These are phyloP conservation scores for Strix aluco DNA, from an alignment of 2,113 vertebrate species.

Conservation along the genomic window DNA sequence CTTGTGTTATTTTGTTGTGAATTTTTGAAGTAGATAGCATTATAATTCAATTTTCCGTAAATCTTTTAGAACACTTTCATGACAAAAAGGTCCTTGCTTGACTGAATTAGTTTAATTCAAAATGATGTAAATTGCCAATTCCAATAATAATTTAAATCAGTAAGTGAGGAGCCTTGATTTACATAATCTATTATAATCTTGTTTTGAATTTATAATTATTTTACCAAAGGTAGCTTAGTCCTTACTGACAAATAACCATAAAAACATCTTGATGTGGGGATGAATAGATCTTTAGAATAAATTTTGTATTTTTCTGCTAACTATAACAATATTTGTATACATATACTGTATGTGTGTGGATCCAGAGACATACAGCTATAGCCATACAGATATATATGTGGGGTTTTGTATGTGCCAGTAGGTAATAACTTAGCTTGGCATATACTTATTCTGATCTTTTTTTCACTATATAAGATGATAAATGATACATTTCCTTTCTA, in stretches of 20 bases:
- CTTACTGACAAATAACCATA: not conserved
- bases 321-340: not conserved
- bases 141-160: constrained; percentile 24
- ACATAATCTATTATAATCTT: constrained; percentile 33
- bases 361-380: not conserved
- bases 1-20: not conserved
- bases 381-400: not conserved
- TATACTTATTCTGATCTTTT: not conserved
- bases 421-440: not conserved
- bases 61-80: not conserved
- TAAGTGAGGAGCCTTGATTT: not conserved
- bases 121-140: constrained; percentile 13
- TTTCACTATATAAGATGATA: not conserved
- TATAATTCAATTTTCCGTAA: not conserved
- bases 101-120: constrained; percentile 14
- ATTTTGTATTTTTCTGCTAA: not conserved
- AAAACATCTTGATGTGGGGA: not conserved
- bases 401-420: not conserved
- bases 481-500: constrained; percentile 11
- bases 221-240: not conserved
- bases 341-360: not conserved
- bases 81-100: not conserved
- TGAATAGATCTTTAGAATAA: not conserved
- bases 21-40: not conserved
- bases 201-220: constrained; percentile 7